phyloP scores from a whole-genome alignment of 2,113 vertebrate genomes.

The Carettochelys insculpta region DNA sequence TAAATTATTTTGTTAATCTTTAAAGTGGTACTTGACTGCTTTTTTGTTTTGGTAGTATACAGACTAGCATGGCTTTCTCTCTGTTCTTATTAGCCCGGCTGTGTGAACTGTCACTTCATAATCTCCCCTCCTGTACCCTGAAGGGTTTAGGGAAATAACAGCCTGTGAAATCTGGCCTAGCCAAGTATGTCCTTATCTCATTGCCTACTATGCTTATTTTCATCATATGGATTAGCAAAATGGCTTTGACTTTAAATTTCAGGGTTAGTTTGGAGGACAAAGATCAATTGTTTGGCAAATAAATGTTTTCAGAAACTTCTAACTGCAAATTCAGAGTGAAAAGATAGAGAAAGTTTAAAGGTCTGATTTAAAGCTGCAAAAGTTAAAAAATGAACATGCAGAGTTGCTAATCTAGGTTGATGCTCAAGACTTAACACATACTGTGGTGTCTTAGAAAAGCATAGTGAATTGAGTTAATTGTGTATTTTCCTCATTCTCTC shows the following conservation, averaged over 20 bases:
- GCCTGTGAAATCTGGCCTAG: background rate
- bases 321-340: background rate
- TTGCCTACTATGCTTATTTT: conserved; percentile 26
- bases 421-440: background rate
- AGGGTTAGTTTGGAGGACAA: background rate
- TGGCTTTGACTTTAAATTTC: background rate
- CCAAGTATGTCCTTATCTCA: background rate
- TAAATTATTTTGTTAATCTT: no score
- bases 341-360: background rate
- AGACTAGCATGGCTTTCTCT: no score
- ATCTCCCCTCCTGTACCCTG: background rate
- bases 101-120: background rate
- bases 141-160: background rate
- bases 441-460: background rate
- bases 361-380: background rate
- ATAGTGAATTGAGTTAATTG: background rate
- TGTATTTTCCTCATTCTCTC: background rate
- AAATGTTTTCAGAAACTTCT: background rate
- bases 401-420: background rate
- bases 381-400: background rate
- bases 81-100: background rate
- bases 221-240: background rate
- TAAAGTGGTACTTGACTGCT: no score
- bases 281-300: background rate
- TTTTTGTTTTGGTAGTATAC: no score